Percentiles rank a stretch among this genome's conserved stretches.
phyloP scores from a whole-genome alignment of 2,113 vertebrate species.

The Channa maculata region DNA sequence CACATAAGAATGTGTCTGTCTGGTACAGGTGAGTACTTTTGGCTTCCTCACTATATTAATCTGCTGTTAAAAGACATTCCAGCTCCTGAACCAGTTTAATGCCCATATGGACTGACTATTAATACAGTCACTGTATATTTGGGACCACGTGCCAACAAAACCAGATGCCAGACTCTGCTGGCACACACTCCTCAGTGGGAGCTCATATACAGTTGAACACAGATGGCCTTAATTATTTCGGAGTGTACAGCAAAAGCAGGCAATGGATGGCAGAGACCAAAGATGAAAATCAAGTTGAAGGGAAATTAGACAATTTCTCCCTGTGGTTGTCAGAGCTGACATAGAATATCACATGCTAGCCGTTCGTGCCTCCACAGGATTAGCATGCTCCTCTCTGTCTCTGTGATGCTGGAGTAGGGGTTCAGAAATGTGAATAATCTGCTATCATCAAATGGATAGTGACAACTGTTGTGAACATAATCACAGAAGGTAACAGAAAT shows the following conservation, averaged over 20 bases:
- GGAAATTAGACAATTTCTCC: neutral
- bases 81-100: neutral
- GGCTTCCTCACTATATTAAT: slow-evolving; percentile 1
- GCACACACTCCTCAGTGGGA: neutral
- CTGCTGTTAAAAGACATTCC: slow-evolving; percentile 7
- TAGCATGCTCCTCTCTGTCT: too few species aligned
- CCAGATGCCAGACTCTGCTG: slow-evolving; percentile 11
- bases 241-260: neutral
- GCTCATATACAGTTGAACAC: slow-evolving; percentile 12
- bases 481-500: too few species aligned
- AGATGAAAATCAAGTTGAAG: neutral
- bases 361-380: too few species aligned
- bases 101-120: too few species aligned
- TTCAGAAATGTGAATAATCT: too few species aligned
- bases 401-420: too few species aligned
- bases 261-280: neutral
- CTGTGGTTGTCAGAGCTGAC: neutral
- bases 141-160: slow-evolving; percentile 10
- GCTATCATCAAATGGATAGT: too few species aligned
- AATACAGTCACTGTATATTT: slow-evolving; percentile 9
- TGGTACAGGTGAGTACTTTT: neutral
- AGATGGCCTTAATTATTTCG: neutral
- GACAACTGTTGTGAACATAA: too few species aligned
- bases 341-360: neutral
- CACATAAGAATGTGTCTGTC: neutral